These are phyloP conservation scores for Tachysurus fulvidraco DNA, from an alignment of 2,113 vertebrate species.

Conservation along the genomic window DNA sequence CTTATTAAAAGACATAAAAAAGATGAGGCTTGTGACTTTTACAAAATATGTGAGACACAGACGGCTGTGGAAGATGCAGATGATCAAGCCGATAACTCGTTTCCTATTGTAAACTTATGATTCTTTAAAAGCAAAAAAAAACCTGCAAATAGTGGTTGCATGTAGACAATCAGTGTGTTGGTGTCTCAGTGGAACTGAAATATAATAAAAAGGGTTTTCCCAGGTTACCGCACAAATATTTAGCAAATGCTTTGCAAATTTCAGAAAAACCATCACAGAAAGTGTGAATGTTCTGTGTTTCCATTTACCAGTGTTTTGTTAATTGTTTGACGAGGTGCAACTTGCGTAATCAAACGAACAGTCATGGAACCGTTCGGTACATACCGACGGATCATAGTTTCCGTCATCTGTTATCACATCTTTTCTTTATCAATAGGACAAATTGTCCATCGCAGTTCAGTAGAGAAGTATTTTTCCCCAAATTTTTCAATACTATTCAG, in stretches of 20 bases:
- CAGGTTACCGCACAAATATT: background rate
- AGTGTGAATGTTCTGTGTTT: slow-evolving; percentile 28
- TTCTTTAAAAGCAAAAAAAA: background rate
- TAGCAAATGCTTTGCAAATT: background rate
- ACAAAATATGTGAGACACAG: background rate
- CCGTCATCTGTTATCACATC: background rate
- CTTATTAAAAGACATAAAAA: background rate
- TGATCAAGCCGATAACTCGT: background rate
- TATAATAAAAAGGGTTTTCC: background rate
- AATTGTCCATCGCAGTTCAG: slow-evolving; percentile 2
- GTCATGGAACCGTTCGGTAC: slow-evolving; percentile 10
- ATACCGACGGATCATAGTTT: slow-evolving; percentile 19
- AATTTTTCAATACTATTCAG: background rate
- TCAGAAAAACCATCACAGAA: slow-evolving; percentile 15
- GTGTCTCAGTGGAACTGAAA: background rate
- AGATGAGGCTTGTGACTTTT: background rate
- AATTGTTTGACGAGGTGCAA: background rate
- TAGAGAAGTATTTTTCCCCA: background rate
- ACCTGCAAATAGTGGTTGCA: background rate
- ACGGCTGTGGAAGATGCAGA: background rate
- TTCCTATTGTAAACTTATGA: background rate
- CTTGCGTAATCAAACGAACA: background rate
- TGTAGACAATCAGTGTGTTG: too few species aligned
- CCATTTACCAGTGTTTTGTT: slow-evolving; percentile 1
- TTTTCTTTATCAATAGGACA: background rate